phyloP scores from a whole-genome alignment of 2,797 vertebrate species.

The Prunella strophiata region DNA sequence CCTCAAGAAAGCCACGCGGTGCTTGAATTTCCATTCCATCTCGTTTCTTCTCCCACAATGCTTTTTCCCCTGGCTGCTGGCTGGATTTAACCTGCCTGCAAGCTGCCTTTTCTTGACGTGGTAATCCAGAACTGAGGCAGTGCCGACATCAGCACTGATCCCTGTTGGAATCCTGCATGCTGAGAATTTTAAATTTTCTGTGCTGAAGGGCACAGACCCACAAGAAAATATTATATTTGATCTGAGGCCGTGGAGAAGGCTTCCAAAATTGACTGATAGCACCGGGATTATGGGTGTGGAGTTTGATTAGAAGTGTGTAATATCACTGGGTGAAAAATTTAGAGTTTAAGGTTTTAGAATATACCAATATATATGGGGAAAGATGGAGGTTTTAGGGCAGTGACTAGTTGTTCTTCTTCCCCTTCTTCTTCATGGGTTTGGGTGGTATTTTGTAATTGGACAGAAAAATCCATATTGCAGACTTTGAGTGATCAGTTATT shows the following conservation, averaged over 20 bases:
- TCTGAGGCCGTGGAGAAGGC: background rate
- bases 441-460: background rate
- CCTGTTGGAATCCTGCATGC: background rate
- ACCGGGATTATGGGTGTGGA: background rate
- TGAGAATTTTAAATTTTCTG: background rate
- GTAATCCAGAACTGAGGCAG: background rate
- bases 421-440: background rate
- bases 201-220: background rate
- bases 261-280: background rate
- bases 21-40: background rate
- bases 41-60: accelerated
- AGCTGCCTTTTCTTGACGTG: background rate
- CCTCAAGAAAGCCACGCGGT: background rate
- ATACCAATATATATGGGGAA: background rate
- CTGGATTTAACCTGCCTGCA: accelerated
- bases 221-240: background rate
- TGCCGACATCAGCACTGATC: background rate
- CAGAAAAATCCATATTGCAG: background rate
- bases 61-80: background rate
- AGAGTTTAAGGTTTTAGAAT: background rate
- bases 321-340: background rate
- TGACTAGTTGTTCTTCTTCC: background rate
- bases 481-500: background rate
- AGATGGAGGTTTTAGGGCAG: background rate
- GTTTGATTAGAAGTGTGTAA: background rate